Base-by-base conservation (phyloP, 2,113 vertebrate species). In the Paratilapia polleni region DNA sequence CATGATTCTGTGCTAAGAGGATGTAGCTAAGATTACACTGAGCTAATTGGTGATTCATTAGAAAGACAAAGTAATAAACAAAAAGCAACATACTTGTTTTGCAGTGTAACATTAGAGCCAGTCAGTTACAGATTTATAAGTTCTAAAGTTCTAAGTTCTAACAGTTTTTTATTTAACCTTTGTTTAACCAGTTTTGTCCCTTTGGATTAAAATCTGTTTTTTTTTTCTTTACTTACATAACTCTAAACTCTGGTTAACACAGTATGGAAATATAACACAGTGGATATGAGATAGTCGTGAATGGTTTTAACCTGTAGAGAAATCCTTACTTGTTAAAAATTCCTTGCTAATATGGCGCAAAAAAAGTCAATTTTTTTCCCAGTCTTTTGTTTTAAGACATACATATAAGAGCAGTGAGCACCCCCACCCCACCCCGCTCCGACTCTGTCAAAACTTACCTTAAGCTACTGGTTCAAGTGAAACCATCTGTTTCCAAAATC, bases 401-500 rank as follows among this genome's bases (percentile, higher is more conserved):
- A 34, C 3, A 0, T 41, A 28, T 24, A 56, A 61, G 62, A 81
- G 64, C 36, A 14, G 17, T 59, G 26, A 68, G 17, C 47, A 8
- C 17, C 47, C 1, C 61, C 20, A 8, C 4, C 52, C n/a, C n/a
- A n/a, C n/a, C 17, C 12, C 28, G 2, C n/a, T 13, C 15, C 1
- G 3, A 20, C 41, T 79, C 19, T 41, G 77, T 87, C 82, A 38
- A 76, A 81, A 60, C 28, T 11, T 36, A 82, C 82, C 52, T 78
- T 20, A 58, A 77, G 41, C 22, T 61, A 87, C 81, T 36, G 61
- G 41, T 89, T 59, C 77, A 88, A 92, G 85, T 84, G 83, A 68
- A 92, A 82, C 85, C 90, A 87, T 85, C 52, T 92, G 91, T 60
- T 90, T 20, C 62, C 47, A 34, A 36, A 79, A 76, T 78, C 34